Percentiles rank a stretch among this genome's conserved stretches.
phyloP scores from a whole-genome alignment of 2,113 vertebrate species.

The Coracopsis vasa region DNA sequence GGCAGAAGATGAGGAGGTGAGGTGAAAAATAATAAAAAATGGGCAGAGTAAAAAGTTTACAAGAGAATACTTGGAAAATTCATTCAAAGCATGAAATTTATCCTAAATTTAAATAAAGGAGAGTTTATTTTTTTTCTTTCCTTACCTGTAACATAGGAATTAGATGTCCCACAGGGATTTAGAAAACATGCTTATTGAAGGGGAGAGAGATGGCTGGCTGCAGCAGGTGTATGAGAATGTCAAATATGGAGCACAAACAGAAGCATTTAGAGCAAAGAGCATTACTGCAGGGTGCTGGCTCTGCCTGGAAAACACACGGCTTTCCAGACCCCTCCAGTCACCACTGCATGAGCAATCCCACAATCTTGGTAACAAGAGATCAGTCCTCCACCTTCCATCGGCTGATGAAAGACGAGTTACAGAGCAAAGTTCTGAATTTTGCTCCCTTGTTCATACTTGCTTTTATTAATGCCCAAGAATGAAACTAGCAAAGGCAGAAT shows the following conservation, averaged over 20 bases:
- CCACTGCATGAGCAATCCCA: not conserved
- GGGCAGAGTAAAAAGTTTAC: not conserved
- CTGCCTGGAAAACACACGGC: not conserved
- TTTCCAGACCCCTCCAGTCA: not conserved
- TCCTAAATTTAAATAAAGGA: not conserved
- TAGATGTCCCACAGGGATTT: not conserved
- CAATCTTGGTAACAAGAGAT: not conserved
- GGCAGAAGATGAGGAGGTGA: not conserved
- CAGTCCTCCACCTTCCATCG: not conserved
- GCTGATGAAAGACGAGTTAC: not conserved
- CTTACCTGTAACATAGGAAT: not conserved
- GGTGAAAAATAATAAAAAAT: not conserved
- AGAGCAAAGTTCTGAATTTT: not conserved
- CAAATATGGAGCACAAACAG: not conserved
- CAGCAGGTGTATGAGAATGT: accelerated
- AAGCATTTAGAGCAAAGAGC: not conserved
- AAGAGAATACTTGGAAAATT: not conserved
- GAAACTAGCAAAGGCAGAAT: not conserved
- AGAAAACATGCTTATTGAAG: not conserved
- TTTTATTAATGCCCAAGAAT: not conserved
- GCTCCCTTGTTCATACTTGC: not conserved
- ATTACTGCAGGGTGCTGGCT: not conserved
- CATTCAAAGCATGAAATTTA: not conserved
- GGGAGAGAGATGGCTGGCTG: not conserved
- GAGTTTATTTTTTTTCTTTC: not conserved